Evolutionary conservation across 2,888 invertebrate species (phyloP).

Genomic region (Noctuana brunneofusca): DNA sequence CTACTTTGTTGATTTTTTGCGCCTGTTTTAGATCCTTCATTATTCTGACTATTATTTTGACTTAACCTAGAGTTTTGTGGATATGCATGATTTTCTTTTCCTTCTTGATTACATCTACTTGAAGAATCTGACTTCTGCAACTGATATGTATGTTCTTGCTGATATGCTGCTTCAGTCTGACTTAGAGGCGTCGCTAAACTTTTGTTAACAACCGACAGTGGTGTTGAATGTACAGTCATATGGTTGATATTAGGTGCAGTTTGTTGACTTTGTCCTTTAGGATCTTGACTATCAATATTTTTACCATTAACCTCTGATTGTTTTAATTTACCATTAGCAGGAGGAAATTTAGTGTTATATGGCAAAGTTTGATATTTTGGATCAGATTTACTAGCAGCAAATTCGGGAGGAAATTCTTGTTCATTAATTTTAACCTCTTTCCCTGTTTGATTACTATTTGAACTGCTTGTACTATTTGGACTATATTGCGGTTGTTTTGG

Average conservation of each 20-base stretch:
- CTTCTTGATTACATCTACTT: constrained; percentile 78
- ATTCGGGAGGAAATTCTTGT: constrained; percentile 85
- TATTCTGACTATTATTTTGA: constrained; percentile 70
- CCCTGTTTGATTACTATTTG: constrained; percentile 75
- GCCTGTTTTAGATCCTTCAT: constrained; percentile 61
- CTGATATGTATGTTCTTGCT: constrained; percentile 78
- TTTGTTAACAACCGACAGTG: constrained; percentile 82
- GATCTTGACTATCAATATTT: constrained; percentile 58
- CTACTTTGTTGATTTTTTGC: constrained; percentile 60
- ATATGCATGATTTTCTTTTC: constrained; percentile 82
- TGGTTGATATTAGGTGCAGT: constrained; percentile 70
- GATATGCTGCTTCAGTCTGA: constrained; percentile 82
- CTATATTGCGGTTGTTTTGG: constrained; percentile 81
- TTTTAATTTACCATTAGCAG: constrained; percentile 73
- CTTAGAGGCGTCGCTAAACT: constrained; percentile 85
- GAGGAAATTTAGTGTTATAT: constrained; percentile 93
- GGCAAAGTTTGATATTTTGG: constrained; percentile 96
- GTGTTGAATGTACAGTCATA: constrained; percentile 82
- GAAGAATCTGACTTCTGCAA: constrained; percentile 80
- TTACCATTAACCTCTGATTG: constrained; percentile 66
- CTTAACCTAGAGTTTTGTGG: constrained; percentile 76
- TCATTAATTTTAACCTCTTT: constrained; percentile 78
- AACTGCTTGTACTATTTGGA: constrained; percentile 80
- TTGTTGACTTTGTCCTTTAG: constrained; percentile 54
- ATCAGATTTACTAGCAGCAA: constrained; percentile 91